A percentile compares a stretch with the other conserved stretches of the same genome.
Conservation (phyloP, 2,888 invertebrate genomes). For the Clunio marinus region DNA sequence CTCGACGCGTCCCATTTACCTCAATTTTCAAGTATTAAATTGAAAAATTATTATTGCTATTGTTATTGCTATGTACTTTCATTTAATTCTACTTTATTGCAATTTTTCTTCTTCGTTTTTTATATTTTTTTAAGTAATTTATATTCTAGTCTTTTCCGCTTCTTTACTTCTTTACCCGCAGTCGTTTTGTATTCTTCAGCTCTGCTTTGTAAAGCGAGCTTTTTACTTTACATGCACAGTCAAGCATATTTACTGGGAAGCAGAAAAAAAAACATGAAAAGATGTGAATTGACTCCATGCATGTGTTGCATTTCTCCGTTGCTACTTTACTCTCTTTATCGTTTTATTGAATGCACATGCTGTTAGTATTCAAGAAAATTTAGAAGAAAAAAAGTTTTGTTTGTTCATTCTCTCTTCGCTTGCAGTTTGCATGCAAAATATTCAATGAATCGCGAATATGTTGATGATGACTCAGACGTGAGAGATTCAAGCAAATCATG, state of each 20-base stretch:
- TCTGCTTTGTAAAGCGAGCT: too few species aligned
- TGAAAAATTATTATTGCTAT: constrained; percentile 37
- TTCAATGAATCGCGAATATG: not conserved
- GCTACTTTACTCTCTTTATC: constrained; percentile 2
- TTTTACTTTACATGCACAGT: too few species aligned
- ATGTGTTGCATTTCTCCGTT: constrained; percentile 22
- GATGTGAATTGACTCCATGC: constrained; percentile 17
- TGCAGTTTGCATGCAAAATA: not conserved
- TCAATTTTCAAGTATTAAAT: constrained; percentile 36
- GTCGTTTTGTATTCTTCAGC: too few species aligned
- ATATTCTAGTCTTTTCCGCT: constrained; percentile 39
- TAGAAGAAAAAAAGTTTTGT: not conserved
- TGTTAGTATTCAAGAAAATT: not conserved
- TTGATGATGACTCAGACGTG: not conserved
- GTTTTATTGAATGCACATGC: constrained; percentile 37
- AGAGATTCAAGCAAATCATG: not conserved
- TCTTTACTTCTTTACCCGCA: too few species aligned
- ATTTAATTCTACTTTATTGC: constrained; percentile 32
- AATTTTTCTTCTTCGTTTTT: constrained; percentile 7
- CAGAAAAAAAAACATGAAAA: too few species aligned
- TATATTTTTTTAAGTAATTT: constrained; percentile 24
- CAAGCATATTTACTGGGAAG: too few species aligned
- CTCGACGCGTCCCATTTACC: constrained; percentile 36
- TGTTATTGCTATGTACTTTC: constrained; percentile 36
- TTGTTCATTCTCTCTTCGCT: too few species aligned